Percentiles rank a stretch among this genome's conserved stretches.
phyloP scores from a whole-genome alignment of 2,113 vertebrate species.

The Podilymbus podiceps region DNA sequence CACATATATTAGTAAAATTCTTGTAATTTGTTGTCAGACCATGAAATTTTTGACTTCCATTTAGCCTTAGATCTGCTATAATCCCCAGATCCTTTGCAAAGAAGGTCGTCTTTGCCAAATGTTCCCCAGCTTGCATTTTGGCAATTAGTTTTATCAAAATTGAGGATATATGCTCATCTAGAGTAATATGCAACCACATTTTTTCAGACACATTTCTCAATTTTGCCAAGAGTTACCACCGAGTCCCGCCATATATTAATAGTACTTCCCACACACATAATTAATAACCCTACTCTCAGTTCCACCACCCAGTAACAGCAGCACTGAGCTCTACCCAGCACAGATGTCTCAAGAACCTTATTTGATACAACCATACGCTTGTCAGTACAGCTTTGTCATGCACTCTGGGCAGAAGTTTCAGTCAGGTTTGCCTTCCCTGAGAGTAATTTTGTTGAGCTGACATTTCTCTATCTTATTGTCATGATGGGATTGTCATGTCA shows the following conservation, averaged over 20 bases:
- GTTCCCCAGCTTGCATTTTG: not conserved
- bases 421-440: not conserved
- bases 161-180: not conserved
- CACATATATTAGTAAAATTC: accelerated
- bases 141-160: not conserved
- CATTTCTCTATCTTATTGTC: not conserved
- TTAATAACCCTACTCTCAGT: not conserved
- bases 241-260: accelerated
- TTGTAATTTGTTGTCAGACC: not conserved
- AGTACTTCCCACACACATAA: not conserved
- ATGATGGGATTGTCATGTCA: not conserved
- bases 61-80: not conserved
- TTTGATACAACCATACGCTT: not conserved
- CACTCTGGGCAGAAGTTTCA: not conserved
- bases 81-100: not conserved
- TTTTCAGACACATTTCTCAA: not conserved
- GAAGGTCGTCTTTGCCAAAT: not conserved
- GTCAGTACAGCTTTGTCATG: not conserved
- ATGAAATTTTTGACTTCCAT: not conserved
- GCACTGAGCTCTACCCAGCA: not conserved
- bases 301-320: not conserved
- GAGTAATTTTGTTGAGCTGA: not conserved
- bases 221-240: not conserved
- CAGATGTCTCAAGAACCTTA: not conserved
- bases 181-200: not conserved